Evolutionary conservation across 2,888 invertebrate species (phyloP).

Genomic region (Dimorphilus gyrociliatus): DNA sequence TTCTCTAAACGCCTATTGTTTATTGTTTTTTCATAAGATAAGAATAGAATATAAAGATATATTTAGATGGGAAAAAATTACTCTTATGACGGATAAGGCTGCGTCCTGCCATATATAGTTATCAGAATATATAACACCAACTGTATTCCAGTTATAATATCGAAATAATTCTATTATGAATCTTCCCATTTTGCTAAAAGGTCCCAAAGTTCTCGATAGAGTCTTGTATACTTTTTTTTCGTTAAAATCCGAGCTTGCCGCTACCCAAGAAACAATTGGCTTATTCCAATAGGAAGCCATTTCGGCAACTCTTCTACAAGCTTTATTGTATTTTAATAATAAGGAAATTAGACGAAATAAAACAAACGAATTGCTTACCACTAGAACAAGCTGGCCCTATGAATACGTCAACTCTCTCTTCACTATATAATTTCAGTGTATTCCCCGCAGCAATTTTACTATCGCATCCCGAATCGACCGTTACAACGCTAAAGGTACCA

Average conservation of each 20-base stretch:
- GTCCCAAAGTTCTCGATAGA: slow-evolving; percentile 11
- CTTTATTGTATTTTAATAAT: too few species aligned
- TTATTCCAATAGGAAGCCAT: slow-evolving; percentile 16
- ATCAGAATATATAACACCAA: slow-evolving; percentile 3
- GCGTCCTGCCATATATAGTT: slow-evolving; percentile 3
- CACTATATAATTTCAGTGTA: slow-evolving; percentile 7
- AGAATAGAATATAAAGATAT: too few species aligned
- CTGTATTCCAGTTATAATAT: slow-evolving; percentile 5
- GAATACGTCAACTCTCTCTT: slow-evolving; percentile 10
- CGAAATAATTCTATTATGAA: slow-evolving; percentile 6
- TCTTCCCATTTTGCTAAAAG: slow-evolving; percentile 11
- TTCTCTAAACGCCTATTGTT: too few species aligned
- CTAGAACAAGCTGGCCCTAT: slow-evolving; percentile 13
- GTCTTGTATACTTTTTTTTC: slow-evolving; percentile 11
- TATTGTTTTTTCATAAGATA: too few species aligned
- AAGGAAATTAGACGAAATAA: too few species aligned
- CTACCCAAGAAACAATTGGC: slow-evolving; percentile 15
- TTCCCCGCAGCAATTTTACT: slow-evolving; percentile 10
- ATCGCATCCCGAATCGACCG: slow-evolving; percentile 9
- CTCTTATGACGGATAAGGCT: too few species aligned
- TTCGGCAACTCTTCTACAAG: slow-evolving; percentile 11
- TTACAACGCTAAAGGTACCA: slow-evolving; percentile 9
- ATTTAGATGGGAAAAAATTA: too few species aligned
- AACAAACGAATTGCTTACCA: slow-evolving; percentile 7
- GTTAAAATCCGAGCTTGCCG: slow-evolving; percentile 11